Evolutionary conservation across 2,797 vertebrate species (phyloP).

Genomic region (Podarcis siculus): DNA sequence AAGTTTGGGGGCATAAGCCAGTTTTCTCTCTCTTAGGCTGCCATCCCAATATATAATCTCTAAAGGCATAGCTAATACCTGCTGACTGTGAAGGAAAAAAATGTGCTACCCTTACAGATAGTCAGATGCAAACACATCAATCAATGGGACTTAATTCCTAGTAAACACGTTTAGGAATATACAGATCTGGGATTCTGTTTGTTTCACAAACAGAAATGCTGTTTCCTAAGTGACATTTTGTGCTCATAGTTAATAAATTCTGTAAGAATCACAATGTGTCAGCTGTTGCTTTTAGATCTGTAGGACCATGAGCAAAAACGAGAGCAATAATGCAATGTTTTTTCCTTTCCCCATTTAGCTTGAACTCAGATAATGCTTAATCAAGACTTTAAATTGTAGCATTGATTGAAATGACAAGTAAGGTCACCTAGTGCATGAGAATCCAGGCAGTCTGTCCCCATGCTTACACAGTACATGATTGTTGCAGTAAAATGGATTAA

Average conservation of each 20-base stretch:
- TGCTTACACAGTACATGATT: neutral
- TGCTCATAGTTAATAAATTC: neutral
- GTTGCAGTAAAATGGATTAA: slow-evolving; percentile 24
- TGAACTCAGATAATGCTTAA: neutral
- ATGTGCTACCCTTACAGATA: neutral
- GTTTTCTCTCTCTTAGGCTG: neutral
- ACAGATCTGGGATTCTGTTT: neutral
- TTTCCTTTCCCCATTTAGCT: slow-evolving; percentile 1
- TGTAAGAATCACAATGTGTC: neutral
- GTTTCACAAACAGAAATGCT: neutral
- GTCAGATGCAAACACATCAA: no score
- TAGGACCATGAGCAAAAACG: neutral
- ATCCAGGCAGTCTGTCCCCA: neutral
- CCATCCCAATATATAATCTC: neutral
- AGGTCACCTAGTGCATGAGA: neutral
- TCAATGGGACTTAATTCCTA: neutral
- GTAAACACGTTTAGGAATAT: neutral
- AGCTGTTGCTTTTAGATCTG: neutral
- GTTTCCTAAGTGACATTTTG: neutral
- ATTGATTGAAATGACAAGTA: neutral
- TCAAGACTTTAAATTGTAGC: slow-evolving; percentile 41
- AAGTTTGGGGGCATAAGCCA: neutral
- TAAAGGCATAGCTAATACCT: neutral
- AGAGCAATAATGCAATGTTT: neutral
- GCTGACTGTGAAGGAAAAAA: neutral